These are phyloP conservation scores for Proterorhinus semilunaris DNA, from an alignment of 2,113 vertebrate genomes.

Conservation along the genomic window DNA sequence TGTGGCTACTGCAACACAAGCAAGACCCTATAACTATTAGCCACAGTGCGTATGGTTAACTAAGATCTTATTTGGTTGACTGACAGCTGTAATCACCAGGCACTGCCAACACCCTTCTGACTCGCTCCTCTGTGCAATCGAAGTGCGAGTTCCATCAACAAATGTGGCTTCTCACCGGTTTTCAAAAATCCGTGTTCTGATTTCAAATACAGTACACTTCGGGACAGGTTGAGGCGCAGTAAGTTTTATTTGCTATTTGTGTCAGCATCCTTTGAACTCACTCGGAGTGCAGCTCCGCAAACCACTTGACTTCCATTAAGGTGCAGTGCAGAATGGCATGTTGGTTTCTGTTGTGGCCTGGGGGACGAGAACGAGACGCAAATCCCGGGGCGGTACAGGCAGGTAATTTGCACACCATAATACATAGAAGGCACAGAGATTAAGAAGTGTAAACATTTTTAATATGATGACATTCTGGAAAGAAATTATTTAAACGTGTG, in stretches of 20 bases:
- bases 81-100: slow-evolving; percentile 2
- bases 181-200: background rate
- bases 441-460: slow-evolving; percentile 28
- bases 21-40: background rate
- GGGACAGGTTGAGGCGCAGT: background rate
- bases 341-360: slow-evolving; percentile 41
- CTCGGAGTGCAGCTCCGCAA: slow-evolving; percentile 24
- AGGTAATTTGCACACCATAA: slow-evolving; percentile 44
- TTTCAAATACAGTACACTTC: background rate
- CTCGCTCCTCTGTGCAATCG: background rate
- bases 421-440: slow-evolving; percentile 35
- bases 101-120: background rate
- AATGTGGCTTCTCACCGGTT: background rate
- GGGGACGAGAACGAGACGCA: slow-evolving; percentile 44
- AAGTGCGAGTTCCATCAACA: background rate
- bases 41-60: background rate
- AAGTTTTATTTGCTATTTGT: background rate
- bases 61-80: background rate
- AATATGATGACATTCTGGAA: slow-evolving; percentile 12
- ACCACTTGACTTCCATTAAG: slow-evolving; percentile 44
- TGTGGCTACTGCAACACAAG: background rate
- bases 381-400: slow-evolving; percentile 45
- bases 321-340: slow-evolving; percentile 38
- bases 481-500: background rate
- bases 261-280: slow-evolving; percentile 27